These are phyloP conservation scores for Ypsolopha sequella DNA, from an alignment of 2,888 invertebrate species.

Conservation along the genomic window DNA sequence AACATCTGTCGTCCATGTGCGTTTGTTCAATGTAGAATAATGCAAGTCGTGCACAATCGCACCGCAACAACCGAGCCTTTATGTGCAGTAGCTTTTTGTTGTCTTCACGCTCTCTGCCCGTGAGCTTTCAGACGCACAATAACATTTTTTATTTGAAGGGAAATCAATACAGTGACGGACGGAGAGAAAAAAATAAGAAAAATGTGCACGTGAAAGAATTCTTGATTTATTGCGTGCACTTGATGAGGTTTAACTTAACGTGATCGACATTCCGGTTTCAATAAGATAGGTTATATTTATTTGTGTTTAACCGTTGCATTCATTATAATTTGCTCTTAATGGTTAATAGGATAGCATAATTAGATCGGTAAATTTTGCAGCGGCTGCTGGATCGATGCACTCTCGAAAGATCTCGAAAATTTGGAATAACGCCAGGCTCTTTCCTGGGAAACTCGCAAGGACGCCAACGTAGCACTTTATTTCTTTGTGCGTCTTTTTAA, in stretches of 20 bases:
- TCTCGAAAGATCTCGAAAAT: constrained; percentile 44
- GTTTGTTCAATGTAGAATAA: constrained; percentile 45
- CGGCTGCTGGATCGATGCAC: constrained; percentile 36
- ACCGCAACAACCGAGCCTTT: constrained; percentile 43
- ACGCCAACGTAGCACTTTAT: constrained; percentile 5
- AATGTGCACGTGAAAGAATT: not conserved
- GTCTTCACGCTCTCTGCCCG: constrained; percentile 58
- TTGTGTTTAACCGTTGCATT: not conserved
- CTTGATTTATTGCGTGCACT: not conserved
- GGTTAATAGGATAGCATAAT: not conserved
- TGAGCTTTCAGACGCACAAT: constrained; percentile 57
- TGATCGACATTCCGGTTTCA: not conserved
- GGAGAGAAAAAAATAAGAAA: constrained; percentile 10
- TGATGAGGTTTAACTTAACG: not conserved
- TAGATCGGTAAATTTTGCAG: constrained; percentile 26
- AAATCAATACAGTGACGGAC: constrained; percentile 48
- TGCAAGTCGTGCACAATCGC: constrained; percentile 56
- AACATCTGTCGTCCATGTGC: constrained; percentile 67
- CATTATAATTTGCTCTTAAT: not conserved
- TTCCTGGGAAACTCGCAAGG: constrained; percentile 18
- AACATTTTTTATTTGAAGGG: constrained; percentile 42
- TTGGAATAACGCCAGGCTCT: constrained; percentile 50
- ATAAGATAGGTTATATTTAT: not conserved
- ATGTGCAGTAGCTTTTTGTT: constrained; percentile 58
- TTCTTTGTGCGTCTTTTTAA: not conserved